Conservation (phyloP, 2,888 invertebrate genomes). For the Melinopterus prodromus region DNA sequence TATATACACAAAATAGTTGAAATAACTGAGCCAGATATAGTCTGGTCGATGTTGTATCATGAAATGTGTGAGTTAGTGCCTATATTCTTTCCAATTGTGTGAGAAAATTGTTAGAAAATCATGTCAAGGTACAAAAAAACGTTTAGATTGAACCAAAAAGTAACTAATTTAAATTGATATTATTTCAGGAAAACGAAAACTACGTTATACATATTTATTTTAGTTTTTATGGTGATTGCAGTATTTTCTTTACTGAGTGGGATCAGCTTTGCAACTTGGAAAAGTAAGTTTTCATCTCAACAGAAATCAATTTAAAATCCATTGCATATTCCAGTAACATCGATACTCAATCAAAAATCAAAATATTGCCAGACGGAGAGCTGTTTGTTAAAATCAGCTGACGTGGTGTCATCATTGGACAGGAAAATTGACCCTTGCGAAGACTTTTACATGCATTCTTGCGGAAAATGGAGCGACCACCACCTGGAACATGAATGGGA, state of each 20-base stretch:
- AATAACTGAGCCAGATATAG: background rate
- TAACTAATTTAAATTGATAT: background rate
- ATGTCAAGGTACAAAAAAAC: background rate
- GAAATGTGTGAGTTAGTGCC: background rate
- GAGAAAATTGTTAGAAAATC: background rate
- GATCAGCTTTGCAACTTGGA: background rate
- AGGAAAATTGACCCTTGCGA: background rate
- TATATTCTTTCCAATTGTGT: background rate
- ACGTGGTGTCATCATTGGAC: background rate
- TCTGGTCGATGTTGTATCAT: background rate
- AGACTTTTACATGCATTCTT: background rate
- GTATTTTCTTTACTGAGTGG: background rate
- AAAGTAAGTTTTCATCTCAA: background rate
- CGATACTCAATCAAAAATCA: background rate
- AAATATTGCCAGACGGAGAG: background rate
- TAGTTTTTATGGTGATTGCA: background rate
- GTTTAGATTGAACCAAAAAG: too few relatives aligned
- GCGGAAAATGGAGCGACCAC: background rate
- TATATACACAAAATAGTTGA: background rate
- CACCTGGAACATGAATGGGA: background rate
- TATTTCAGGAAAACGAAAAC: background rate
- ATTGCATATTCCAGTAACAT: background rate
- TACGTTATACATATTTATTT: background rate
- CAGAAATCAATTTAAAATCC: too few relatives aligned
- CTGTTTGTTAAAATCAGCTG: background rate